Base-by-base conservation (phyloP, 2,797 vertebrate species). In the Heliangelus exortis region DNA sequence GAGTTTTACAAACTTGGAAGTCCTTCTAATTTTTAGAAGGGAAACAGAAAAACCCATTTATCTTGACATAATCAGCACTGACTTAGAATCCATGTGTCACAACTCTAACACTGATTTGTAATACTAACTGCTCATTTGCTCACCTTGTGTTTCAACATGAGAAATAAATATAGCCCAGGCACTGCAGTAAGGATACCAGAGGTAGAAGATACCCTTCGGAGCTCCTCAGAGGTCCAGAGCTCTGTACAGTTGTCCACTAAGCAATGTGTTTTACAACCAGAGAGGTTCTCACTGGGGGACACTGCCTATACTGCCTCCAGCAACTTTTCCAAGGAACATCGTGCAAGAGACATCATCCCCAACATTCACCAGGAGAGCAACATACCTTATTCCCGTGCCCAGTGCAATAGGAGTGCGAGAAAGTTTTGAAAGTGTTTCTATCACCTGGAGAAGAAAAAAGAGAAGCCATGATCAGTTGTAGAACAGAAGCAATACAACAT, bases 341-440 rank as follows among this genome's bases (percentile, higher is more conserved):
- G 8, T 4, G 12, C 54, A 39, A 55, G n/a, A 47, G 36, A 20
- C 57, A 36, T n/a, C 3, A 4, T 11, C 59, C 39, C 39, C 77
- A 16, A 16, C 2, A 11, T 48, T 59, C 25, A 23, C 29, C 1
- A 15, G 1, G 31, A 22, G 67, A 78, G 26, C 2, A 31, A 63
- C 98, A 80, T 98, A 99, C 99, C 99, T 99, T 97, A 99, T 98
- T 96, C 99, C 99, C 28, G 98, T 98, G 92, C 98, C 98, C 74
- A 99, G 96, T 0, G 99, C 98, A 51, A 98, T 97, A 12, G 93
- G 71, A 18, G 99, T 98, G 59, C 98, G 99, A 75, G 99, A 99
- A 57, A 99, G 98, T 79, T 98, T 99, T 8, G 99, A 99, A 20
- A 99, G 97, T 2, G 99, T 98, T 97, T 99, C 99, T 97, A 99